phyloP scores from a whole-genome alignment of 2,888 invertebrate species.

The Rambutsinella grinnellia region DNA sequence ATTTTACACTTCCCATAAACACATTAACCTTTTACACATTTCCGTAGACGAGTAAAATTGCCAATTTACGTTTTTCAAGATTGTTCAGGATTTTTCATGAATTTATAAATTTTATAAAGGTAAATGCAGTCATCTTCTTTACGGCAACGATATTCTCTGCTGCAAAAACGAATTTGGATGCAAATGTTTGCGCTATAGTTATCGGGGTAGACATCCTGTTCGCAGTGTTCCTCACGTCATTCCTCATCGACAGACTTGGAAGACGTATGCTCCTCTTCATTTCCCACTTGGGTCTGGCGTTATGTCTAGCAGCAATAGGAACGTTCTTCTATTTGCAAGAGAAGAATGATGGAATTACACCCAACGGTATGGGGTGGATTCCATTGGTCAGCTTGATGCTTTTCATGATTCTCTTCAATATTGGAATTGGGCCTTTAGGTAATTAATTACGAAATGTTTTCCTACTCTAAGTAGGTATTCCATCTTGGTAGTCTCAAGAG shows the following conservation, averaged over 20 bases:
- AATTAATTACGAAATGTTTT: no score
- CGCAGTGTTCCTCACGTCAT: slow-evolving; percentile 70
- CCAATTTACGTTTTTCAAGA: background rate
- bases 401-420: slow-evolving; percentile 82
- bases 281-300: slow-evolving; percentile 80
- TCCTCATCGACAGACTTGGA: slow-evolving; percentile 84
- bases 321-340: slow-evolving; percentile 77
- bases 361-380: slow-evolving; percentile 76
- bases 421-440: slow-evolving; percentile 54
- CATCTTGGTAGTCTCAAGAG: background rate
- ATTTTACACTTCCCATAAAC: background rate
- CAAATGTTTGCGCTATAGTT: slow-evolving; percentile 74
- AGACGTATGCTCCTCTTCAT: slow-evolving; percentile 83
- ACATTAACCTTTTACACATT: no score
- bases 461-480: no score
- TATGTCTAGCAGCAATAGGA: slow-evolving; percentile 79
- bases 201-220: slow-evolving; percentile 73
- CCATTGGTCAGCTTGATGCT: slow-evolving; percentile 81
- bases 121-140: slow-evolving; percentile 88
- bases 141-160: slow-evolving; percentile 80
- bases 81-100: slow-evolving; percentile 67
- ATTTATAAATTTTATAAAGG: no score
- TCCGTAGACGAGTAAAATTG: no score
- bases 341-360: slow-evolving; percentile 66
- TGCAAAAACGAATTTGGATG: slow-evolving; percentile 74